These are phyloP conservation scores for Augochlora pura DNA, from an alignment of 1,140 invertebrate species.

Conservation along the genomic window DNA sequence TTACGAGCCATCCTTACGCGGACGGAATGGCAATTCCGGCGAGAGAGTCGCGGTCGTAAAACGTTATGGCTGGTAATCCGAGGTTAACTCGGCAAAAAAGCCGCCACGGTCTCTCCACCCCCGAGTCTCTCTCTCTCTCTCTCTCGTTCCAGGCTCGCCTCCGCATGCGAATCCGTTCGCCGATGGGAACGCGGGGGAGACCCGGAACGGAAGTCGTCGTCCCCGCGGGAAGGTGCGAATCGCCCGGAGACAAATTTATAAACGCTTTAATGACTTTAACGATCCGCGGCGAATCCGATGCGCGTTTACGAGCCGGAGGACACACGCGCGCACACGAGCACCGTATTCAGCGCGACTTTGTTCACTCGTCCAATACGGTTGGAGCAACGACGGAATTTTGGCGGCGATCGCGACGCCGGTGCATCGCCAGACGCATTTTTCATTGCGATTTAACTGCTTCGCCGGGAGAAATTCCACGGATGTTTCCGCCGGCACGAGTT, in stretches of 20 bases:
- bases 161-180: neutral
- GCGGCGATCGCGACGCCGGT: neutral
- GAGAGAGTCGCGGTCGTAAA: conserved; percentile 48
- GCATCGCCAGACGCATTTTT: neutral
- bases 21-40: conserved; percentile 21
- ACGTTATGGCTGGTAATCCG: conserved; percentile 55
- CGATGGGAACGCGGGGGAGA: neutral
- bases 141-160: neutral
- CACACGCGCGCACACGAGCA: no score
- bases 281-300: neutral
- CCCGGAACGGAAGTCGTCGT: neutral
- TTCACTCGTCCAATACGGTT: fast-evolving
- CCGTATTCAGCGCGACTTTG: no score
- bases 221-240: neutral
- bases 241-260: neutral
- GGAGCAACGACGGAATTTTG: neutral
- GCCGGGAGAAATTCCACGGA: neutral
- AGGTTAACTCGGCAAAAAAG: conserved; percentile 54
- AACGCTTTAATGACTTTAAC: conserved; percentile 1
- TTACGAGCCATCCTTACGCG: conserved; percentile 42
- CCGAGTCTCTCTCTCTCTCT: conserved; percentile 4
- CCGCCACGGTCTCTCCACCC: conserved; percentile 3
- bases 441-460: neutral
- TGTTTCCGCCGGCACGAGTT: neutral
- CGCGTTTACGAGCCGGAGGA: conserved; percentile 3